Evolutionary conservation across 2,888 invertebrate genomes (phyloP).

Genomic region (Neria commutata): DNA sequence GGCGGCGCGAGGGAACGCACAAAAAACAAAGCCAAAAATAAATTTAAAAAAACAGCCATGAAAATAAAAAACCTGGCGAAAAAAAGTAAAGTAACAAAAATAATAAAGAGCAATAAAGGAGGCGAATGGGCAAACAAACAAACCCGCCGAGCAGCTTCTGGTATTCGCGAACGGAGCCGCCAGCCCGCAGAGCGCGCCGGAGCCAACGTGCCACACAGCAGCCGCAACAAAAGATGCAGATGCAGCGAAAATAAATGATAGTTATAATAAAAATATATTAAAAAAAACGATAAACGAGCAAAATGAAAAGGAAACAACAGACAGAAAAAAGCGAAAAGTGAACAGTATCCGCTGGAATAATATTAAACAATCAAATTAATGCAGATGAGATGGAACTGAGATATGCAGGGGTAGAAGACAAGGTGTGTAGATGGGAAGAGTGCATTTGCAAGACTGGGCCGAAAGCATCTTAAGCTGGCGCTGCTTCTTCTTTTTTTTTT

Average conservation of each 20-base stretch:
- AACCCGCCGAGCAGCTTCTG: conserved; percentile 50
- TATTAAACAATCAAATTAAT: no score
- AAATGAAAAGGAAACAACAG: neutral
- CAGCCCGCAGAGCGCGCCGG: conserved; percentile 24
- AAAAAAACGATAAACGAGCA: neutral
- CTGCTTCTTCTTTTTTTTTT: no score
- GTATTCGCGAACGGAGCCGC: conserved; percentile 46
- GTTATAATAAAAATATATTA: neutral
- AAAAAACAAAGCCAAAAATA: neutral
- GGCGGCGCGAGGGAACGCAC: conserved; percentile 11
- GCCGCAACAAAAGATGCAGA: conserved; percentile 18
- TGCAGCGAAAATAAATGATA: conserved; percentile 13
- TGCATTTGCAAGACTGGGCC: no score
- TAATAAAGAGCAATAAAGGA: conserved; percentile 22
- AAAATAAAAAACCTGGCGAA: conserved; percentile 23
- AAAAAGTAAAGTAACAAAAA: conserved; percentile 13
- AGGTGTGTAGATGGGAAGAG: no score
- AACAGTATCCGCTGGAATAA: no score
- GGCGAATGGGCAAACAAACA: conserved; percentile 34
- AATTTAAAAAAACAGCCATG: neutral
- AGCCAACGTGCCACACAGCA: conserved; percentile 16
- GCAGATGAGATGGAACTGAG: no score
- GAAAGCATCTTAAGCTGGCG: no score
- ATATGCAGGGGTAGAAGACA: no score
- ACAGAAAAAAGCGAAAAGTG: no score